Conservation (phyloP, 2,113 vertebrate genomes). For the Tragelaphus imberbis region DNA sequence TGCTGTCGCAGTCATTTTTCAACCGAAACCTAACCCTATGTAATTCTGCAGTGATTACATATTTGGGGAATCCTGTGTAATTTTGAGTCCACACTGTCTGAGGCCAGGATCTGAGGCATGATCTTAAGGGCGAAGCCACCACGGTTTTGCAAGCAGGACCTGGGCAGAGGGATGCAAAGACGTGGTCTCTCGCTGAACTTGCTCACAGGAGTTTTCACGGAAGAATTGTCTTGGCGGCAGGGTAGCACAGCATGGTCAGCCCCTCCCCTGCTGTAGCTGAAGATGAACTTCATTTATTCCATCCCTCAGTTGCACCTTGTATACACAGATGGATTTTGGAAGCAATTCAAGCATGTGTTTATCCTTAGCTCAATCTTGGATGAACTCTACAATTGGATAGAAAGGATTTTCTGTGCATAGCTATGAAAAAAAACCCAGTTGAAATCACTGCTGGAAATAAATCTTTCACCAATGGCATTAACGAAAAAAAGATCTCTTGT, state of each 20-base stretch:
- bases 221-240: background rate
- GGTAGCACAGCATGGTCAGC: background rate
- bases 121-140: background rate
- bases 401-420: background rate
- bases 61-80: rapidly evolving
- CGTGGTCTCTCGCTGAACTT: rapidly evolving
- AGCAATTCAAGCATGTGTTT: background rate
- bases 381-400: background rate
- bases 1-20: background rate
- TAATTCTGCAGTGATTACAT: background rate
- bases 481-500: background rate
- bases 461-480: background rate
- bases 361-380: background rate
- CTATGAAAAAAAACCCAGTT: too few relatives aligned
- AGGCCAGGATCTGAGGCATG: rapidly evolving
- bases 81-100: rapidly evolving
- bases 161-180: background rate
- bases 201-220: rapidly evolving
- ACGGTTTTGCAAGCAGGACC: background rate
- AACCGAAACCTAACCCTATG: background rate
- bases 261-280: background rate
- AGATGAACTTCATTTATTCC: background rate
- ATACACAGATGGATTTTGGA: background rate
- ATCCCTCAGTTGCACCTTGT: background rate
- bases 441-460: background rate